Evolutionary conservation across 2,888 invertebrate species (phyloP).

Genomic region (Holacanthella duospinosa): DNA sequence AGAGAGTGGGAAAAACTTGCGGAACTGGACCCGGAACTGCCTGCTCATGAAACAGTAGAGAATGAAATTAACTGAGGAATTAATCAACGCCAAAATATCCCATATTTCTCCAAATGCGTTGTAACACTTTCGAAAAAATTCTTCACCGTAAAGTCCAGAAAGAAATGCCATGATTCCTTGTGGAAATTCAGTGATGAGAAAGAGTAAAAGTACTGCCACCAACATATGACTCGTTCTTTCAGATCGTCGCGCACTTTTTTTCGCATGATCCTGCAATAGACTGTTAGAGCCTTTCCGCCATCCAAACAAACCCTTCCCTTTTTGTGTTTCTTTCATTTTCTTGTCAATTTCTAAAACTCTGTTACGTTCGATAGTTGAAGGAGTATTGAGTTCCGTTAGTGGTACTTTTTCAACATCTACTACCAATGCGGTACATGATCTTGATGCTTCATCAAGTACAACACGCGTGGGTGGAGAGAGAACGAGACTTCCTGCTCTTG

Average conservation of each 20-base stretch:
- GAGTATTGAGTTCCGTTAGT: too few relatives aligned
- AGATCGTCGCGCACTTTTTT: conserved; percentile 23
- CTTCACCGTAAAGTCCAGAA: conserved; percentile 53
- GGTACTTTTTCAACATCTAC: not conserved
- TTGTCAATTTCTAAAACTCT: not conserved
- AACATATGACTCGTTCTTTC: conserved; percentile 47
- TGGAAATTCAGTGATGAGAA: conserved; percentile 46
- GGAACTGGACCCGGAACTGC: conserved; percentile 45
- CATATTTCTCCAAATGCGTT: conserved; percentile 44
- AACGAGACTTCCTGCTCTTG: not conserved
- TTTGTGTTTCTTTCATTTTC: not conserved
- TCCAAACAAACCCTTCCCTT: not conserved
- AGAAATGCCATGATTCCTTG: conserved; percentile 54
- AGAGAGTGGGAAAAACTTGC: conserved; percentile 18
- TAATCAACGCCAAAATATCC: conserved; percentile 47
- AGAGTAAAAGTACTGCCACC: conserved; percentile 45
- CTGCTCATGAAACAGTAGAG: conserved; percentile 49
- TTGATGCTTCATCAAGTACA: not conserved
- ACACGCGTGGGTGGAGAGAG: not conserved
- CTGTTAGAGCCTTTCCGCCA: not conserved
- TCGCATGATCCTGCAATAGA: not conserved
- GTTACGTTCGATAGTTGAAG: too few relatives aligned
- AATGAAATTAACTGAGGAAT: conserved; percentile 49
- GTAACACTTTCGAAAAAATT: conserved; percentile 43
- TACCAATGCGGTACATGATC: not conserved